Evolutionary conservation across 2,113 vertebrate species (phyloP).

Genomic region (Erinaceus europaeus): DNA sequence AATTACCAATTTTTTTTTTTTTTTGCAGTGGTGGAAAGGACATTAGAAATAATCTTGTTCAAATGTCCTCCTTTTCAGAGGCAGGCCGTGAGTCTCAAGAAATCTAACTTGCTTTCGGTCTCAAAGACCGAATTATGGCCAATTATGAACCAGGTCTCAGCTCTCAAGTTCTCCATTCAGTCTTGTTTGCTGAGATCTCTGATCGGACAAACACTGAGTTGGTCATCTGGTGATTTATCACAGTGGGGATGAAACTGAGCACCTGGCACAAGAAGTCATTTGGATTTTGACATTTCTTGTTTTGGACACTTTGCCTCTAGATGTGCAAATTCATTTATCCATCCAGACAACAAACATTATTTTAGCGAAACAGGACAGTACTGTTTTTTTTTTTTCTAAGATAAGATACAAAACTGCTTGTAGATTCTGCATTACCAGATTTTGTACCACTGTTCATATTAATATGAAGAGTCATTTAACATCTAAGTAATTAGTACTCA

Average conservation of each 20-base stretch:
- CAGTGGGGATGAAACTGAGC: neutral
- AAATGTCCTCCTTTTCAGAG: neutral
- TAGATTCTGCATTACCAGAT: neutral
- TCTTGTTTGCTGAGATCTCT: neutral
- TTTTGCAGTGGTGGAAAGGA: neutral
- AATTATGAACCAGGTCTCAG: neutral
- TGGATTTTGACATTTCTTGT: neutral
- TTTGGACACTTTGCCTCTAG: neutral
- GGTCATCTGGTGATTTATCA: neutral
- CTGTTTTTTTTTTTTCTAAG: neutral
- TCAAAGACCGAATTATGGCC: neutral
- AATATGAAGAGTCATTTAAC: neutral
- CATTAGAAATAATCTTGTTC: neutral
- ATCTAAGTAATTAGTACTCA: neutral
- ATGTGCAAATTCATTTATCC: neutral
- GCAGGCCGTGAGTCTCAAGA: neutral
- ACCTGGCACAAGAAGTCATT: neutral
- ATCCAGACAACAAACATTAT: neutral
- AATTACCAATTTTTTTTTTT: constrained; percentile 19
- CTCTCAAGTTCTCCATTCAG: neutral
- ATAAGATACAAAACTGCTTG: neutral
- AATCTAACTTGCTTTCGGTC: neutral
- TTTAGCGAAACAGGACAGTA: neutral
- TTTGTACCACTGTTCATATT: neutral
- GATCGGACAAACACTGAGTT: neutral